These are phyloP conservation scores for Elgonia sp. DNA, from an alignment of 2,888 invertebrate genomes.

Conservation along the genomic window DNA sequence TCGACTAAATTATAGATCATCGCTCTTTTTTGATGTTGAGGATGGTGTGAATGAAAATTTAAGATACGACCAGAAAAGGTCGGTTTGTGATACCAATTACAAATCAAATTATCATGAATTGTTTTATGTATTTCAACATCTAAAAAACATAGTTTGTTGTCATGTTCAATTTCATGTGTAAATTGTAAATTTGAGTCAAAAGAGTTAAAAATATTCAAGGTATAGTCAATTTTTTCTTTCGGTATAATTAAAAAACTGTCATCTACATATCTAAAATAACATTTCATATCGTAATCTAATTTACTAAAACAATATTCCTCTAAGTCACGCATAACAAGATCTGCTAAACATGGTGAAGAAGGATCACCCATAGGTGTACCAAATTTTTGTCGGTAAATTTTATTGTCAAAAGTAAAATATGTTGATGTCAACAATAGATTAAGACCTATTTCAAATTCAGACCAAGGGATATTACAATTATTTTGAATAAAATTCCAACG, in stretches of 20 bases:
- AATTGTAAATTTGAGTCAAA: too few relatives aligned
- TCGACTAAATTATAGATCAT: too few relatives aligned
- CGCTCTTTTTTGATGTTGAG: too few relatives aligned
- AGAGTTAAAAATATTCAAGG: too few relatives aligned
- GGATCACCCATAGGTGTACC: slow-evolving; percentile 2
- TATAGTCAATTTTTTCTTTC: not conserved
- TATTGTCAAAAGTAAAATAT: too few relatives aligned
- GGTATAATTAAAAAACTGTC: slow-evolving; percentile 1
- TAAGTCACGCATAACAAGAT: too few relatives aligned
- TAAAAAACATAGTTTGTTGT: too few relatives aligned
- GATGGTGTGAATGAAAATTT: too few relatives aligned
- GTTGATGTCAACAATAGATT: not conserved
- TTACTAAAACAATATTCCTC: not conserved
- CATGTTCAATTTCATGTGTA: slow-evolving; percentile 15
- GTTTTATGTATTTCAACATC: not conserved
- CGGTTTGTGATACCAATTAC: too few relatives aligned
- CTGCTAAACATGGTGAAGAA: slow-evolving; percentile 14
- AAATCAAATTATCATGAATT: too few relatives aligned
- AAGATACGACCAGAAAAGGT: too few relatives aligned
- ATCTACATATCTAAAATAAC: slow-evolving; percentile 35
- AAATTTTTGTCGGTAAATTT: too few relatives aligned
- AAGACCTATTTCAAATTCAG: slow-evolving; percentile 3
- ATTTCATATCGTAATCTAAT: not conserved
- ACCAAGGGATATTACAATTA: slow-evolving; percentile 13
- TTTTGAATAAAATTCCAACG: not conserved